Conservation (phyloP, 2,888 invertebrate species). For the Furcula furcula region DNA sequence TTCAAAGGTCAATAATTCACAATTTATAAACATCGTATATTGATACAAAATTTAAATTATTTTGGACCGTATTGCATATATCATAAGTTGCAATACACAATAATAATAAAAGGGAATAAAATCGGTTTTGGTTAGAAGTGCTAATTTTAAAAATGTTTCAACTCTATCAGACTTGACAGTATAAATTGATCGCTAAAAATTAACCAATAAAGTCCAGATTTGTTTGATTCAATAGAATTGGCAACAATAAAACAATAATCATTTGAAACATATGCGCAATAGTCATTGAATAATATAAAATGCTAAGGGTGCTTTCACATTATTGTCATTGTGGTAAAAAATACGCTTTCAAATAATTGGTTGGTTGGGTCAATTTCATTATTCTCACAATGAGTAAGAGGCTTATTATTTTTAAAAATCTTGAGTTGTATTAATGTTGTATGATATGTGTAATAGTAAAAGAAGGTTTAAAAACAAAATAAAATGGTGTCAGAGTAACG, state of each 20-base stretch:
- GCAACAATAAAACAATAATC: conserved; percentile 25
- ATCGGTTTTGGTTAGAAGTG: conserved; percentile 1
- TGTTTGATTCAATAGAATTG: not conserved
- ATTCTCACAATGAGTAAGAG: conserved; percentile 12
- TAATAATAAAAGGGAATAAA: not conserved
- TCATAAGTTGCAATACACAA: not conserved
- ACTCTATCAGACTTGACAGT: not conserved
- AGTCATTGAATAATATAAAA: conserved; percentile 47
- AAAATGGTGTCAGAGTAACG: too few relatives aligned
- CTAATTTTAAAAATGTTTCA: not conserved
- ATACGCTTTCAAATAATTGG: conserved; percentile 35
- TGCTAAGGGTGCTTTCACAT: conserved; percentile 32
- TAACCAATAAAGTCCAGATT: not conserved
- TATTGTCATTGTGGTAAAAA: conserved; percentile 52
- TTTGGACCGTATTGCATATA: not conserved
- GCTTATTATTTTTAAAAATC: conserved; percentile 26
- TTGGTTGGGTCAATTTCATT: conserved; percentile 40
- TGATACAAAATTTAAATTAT: not conserved
- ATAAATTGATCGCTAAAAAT: not conserved
- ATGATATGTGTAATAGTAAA: too few relatives aligned
- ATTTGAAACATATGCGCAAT: conserved; percentile 57
- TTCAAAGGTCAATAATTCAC: not conserved
- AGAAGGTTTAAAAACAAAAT: too few relatives aligned
- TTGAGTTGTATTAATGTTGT: too few relatives aligned
- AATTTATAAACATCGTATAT: conserved; percentile 2